Base-by-base conservation (phyloP, 23 tunicate genomes). In the Trididemnum miniatum region DNA sequence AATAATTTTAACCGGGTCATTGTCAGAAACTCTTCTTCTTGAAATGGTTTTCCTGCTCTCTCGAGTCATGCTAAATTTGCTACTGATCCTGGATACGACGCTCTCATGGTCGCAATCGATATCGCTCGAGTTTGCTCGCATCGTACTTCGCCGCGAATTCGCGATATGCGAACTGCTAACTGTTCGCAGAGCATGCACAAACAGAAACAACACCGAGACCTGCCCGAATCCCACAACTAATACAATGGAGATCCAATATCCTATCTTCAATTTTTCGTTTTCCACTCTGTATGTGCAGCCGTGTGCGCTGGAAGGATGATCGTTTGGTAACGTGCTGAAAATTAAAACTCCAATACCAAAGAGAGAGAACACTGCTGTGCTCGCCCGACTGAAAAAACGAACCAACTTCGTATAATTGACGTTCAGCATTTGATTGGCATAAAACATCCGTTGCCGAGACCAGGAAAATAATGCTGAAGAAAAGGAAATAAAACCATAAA, bases 121-220 rank as follows among this genome's bases (percentile, higher is more conserved):
- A n/a, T n/a, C n/a, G n/a, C n/a, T n/a, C n/a, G n/a, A n/a, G n/a
- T n/a, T n/a, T n/a, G n/a, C n/a, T n/a, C n/a, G n/a, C n/a, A n/a
- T n/a, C n/a, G n/a, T n/a, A n/a, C n/a, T 49, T 49, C 18, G 12
- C 18, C 57, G 57, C 57, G 12, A 18, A 12, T 49, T 49, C 18
- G 12, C 18, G 15, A 49, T 18, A 49, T 9, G 18, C 18, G 57
- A 49, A 18, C 12, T 49, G 57, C 18, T 49, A 49, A 12, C 18
- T 62, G 69, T 62, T 62, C 27, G 20, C 27, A 62, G 69, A 9
- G 75, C 38, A 24, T 67, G n/a, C 7, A 67, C 75, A n/a, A 67
- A 67, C 38, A 67, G 32, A 67, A 37, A 31, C 38, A 67, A 31
- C 7, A 67, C 38, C 38, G 38, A 67, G 9, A 31, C 37, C 7